Evolutionary conservation across 2,113 vertebrate genomes (phyloP).

Genomic region (Patagioenas fasciata): DNA sequence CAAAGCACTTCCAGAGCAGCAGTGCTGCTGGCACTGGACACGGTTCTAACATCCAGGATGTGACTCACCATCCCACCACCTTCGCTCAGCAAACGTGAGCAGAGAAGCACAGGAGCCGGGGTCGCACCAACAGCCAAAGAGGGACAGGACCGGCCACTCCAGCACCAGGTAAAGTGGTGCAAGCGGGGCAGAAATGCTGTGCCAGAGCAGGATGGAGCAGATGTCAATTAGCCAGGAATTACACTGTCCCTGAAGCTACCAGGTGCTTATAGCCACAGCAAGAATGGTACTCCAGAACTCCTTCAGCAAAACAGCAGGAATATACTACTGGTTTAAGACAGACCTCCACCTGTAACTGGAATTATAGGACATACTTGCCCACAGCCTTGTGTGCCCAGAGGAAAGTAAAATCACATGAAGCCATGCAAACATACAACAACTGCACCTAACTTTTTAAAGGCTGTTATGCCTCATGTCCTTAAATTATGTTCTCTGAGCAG

Average conservation of each 20-base stretch:
- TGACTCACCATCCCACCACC: fast-evolving
- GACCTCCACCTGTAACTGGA: neutral
- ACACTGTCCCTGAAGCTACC: neutral
- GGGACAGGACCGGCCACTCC: too few relatives aligned
- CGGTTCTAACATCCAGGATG: neutral
- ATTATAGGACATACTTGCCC: neutral
- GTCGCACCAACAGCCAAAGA: too few relatives aligned
- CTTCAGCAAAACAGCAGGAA: fast-evolving
- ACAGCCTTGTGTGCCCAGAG: neutral
- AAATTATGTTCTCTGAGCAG: neutral
- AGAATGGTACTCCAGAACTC: neutral
- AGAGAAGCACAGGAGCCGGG: neutral
- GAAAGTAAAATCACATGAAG: neutral
- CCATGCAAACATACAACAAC: neutral
- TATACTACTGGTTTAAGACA: fast-evolving
- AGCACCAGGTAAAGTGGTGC: too few relatives aligned
- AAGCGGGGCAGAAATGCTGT: neutral
- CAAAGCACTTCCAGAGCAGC: too few relatives aligned
- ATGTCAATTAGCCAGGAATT: neutral
- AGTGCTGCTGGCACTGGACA: fast-evolving
- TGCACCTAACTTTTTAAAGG: neutral
- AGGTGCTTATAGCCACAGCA: neutral
- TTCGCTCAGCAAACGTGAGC: neutral
- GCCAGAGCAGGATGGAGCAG: neutral
- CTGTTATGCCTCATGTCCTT: neutral